These are phyloP conservation scores for Puma concolor DNA, from an alignment of 2,113 vertebrate genomes.

Conservation along the genomic window DNA sequence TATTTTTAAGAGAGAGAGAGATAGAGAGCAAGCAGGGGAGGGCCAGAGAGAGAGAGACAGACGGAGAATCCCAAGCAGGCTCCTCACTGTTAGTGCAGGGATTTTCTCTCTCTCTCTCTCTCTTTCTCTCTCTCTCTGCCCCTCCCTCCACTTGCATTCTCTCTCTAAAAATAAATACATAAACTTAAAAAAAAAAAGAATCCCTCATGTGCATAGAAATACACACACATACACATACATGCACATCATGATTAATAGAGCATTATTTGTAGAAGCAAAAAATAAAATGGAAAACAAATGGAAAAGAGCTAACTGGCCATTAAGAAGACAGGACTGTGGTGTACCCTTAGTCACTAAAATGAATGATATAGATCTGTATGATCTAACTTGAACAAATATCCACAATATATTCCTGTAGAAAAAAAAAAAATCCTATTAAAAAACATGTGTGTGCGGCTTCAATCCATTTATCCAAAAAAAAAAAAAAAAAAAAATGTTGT, in stretches of 20 bases:
- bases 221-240: background rate
- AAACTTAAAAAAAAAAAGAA: background rate
- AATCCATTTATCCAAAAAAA: conserved; percentile 38
- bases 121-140: too few relatives aligned
- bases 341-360: background rate
- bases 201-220: background rate
- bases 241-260: background rate
- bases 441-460: background rate
- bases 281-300: background rate
- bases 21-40: too few relatives aligned
- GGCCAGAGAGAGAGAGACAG: too few relatives aligned
- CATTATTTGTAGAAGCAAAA: background rate
- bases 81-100: too few relatives aligned
- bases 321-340: background rate
- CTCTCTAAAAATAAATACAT: too few relatives aligned
- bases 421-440: background rate
- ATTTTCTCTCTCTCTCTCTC: too few relatives aligned
- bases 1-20: too few relatives aligned
- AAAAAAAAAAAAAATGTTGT: background rate
- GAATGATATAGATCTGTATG: background rate
- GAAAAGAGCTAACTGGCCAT: background rate
- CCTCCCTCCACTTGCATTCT: too few relatives aligned
- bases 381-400: conserved; percentile 18
- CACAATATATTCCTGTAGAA: conserved; percentile 15
- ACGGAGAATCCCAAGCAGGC: too few relatives aligned